phyloP scores from a whole-genome alignment of 2,797 vertebrate genomes.

The Parauchenoglanis punctatus region DNA sequence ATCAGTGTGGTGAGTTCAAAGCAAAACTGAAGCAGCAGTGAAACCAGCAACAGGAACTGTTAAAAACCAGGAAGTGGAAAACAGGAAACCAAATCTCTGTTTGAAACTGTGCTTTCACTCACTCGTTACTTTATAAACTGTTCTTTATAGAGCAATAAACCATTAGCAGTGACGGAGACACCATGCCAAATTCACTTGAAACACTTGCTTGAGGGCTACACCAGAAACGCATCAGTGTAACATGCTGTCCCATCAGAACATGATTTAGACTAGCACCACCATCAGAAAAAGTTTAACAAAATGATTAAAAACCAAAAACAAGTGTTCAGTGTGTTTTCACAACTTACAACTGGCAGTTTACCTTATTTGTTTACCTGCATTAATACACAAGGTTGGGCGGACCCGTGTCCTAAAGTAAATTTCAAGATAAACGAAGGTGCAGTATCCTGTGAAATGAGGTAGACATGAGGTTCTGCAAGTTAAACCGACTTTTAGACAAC shows the following conservation, averaged over 20 bases:
- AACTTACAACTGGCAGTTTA: neutral
- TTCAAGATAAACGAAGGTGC: neutral
- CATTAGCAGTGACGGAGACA: neutral
- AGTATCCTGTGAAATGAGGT: neutral
- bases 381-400: neutral
- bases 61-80: constrained; percentile 16
- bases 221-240: neutral
- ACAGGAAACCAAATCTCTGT: constrained; percentile 24
- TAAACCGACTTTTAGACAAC: neutral
- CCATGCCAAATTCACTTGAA: neutral
- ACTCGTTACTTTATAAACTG: neutral
- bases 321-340: neutral
- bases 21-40: neutral
- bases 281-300: neutral
- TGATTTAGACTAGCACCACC: neutral
- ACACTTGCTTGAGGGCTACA: neutral
- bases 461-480: neutral
- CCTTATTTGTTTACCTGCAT: neutral
- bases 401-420: neutral
- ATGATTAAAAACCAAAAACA: neutral
- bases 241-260: neutral
- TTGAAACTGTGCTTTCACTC: constrained; percentile 21
- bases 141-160: constrained; percentile 25
- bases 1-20: constrained; percentile 11
- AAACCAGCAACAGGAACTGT: neutral